Conservation (phyloP, 1,140 invertebrate genomes). For the Trichogramma pretiosum region DNA sequence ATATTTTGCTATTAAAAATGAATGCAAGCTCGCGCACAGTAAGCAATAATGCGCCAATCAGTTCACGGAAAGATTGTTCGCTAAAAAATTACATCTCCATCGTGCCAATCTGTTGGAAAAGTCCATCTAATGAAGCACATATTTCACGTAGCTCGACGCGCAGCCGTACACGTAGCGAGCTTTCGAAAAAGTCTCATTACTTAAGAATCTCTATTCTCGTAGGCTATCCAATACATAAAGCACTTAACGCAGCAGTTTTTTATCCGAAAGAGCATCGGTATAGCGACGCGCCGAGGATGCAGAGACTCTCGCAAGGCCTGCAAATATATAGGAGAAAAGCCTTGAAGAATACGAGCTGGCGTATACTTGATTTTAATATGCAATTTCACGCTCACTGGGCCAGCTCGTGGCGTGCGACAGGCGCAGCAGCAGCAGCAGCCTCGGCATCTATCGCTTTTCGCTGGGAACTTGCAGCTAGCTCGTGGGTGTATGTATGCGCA, state of each 20-base stretch:
- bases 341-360: too few relatives aligned
- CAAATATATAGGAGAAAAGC: too few relatives aligned
- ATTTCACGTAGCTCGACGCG: background rate
- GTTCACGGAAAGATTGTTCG: too few relatives aligned
- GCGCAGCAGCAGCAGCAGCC: background rate
- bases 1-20: too few relatives aligned
- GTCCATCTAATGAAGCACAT: constrained; percentile 2
- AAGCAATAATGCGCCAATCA: too few relatives aligned
- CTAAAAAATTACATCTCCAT: too few relatives aligned
- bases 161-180: background rate
- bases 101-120: constrained; percentile 6
- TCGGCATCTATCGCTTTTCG: background rate
- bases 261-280: too few relatives aligned
- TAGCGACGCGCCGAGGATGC: too few relatives aligned
- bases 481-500: too few relatives aligned
- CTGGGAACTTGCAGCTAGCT: too few relatives aligned
- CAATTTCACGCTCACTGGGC: background rate
- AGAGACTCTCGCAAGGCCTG: too few relatives aligned
- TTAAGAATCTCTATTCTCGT: background rate
- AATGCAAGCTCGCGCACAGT: too few relatives aligned
- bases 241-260: background rate
- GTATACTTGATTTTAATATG: constrained; percentile 5
- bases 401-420: background rate
- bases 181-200: background rate
- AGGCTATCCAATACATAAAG: background rate